phyloP scores from a whole-genome alignment of 2,888 invertebrate genomes.

The Seira musarum region DNA sequence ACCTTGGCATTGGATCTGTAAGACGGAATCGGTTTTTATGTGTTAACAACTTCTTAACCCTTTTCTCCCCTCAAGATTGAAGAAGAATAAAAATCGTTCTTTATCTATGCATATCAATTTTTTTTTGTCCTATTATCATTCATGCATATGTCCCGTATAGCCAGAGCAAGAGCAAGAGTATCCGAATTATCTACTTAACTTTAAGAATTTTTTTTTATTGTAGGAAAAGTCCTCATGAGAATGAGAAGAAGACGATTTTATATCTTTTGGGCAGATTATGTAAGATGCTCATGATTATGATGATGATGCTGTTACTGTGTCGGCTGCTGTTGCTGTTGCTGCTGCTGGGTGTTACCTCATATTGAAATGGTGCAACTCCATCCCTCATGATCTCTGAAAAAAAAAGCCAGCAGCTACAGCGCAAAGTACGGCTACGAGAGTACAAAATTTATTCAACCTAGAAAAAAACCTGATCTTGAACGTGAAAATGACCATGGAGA shows the following conservation, averaged over 20 bases:
- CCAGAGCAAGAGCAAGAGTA: background rate
- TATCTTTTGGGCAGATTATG: background rate
- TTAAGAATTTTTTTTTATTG: background rate
- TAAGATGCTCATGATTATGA: background rate
- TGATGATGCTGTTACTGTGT: background rate
- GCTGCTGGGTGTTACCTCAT: conserved; percentile 13
- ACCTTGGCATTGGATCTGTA: conserved; percentile 67
- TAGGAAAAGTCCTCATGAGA: background rate
- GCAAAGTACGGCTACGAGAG: background rate
- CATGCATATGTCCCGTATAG: conserved; percentile 10
- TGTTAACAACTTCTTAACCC: conserved; percentile 29
- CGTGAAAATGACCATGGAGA: background rate
- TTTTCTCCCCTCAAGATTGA: conserved; percentile 7
- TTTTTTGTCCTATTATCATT: background rate
- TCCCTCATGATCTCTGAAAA: background rate
- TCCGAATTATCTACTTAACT: background rate
- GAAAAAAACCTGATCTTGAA: background rate
- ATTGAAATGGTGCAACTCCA: background rate
- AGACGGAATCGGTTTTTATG: conserved; percentile 26
- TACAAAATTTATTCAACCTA: conserved; percentile 3
- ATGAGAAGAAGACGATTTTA: no score
- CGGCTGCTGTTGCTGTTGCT: conserved; percentile 3
- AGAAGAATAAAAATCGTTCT: background rate
- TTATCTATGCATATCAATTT: conserved; percentile 9
- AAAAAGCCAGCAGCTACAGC: background rate